Conservation (phyloP, 2,113 vertebrate genomes). For the Oryzias javanicus region DNA sequence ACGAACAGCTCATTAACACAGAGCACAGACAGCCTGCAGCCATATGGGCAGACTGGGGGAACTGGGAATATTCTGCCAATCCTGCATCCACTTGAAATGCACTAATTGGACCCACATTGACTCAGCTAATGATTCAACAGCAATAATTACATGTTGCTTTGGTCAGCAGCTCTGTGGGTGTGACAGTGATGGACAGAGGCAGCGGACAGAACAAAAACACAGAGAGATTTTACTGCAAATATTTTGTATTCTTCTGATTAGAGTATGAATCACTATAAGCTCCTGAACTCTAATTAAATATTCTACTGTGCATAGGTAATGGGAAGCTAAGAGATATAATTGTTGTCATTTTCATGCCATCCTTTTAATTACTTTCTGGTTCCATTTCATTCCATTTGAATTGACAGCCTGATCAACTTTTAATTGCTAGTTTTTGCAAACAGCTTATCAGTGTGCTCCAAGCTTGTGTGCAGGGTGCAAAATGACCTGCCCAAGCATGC, state of each 20-base stretch:
- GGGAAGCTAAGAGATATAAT: constrained; percentile 78
- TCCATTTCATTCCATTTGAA: constrained; percentile 82
- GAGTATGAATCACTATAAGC: constrained; percentile 53
- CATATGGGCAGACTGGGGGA: constrained; percentile 74
- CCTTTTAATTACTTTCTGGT: constrained; percentile 82
- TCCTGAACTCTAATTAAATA: constrained; percentile 74
- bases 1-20: constrained; percentile 73
- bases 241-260: constrained; percentile 47
- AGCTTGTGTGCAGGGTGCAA: constrained; percentile 65
- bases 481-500: constrained; percentile 72
- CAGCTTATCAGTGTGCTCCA: constrained; percentile 77
- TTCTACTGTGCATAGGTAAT: constrained; percentile 69
- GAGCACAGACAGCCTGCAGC: constrained; percentile 60
- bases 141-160: constrained; percentile 41
- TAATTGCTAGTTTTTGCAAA: constrained; percentile 78
- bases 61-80: constrained; percentile 62
- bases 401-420: constrained; percentile 79
- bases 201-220: too few relatives aligned
- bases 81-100: constrained; percentile 66
- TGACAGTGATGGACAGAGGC: neutral
- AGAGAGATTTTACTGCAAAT: neutral
- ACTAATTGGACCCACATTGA: constrained; percentile 72
- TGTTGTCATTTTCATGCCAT: constrained; percentile 74
- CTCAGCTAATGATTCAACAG: constrained; percentile 52
- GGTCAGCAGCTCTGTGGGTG: constrained; percentile 12